Evolutionary conservation across 23 tunicate species (phyloP), one percentile per base, ranked within the genome.

Genomic region (Styela plicata): DNA sequence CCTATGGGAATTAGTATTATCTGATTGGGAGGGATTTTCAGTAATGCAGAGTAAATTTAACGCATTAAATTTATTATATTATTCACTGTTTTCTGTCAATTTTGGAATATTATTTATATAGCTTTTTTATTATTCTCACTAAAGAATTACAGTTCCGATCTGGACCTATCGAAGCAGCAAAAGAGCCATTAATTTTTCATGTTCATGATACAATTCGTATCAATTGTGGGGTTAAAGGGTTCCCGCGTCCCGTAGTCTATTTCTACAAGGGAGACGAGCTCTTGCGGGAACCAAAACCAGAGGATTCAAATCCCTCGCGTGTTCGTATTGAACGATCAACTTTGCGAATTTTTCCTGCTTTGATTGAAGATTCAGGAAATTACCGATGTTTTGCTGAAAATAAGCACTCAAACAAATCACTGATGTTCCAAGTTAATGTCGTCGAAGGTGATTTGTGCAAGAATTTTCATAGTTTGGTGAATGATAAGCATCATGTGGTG

Each of bases 361-460:
- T 36, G 17, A n/a, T 36, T 27, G 52, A 36, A 44, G 81, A 76
- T 44, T 36, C 81, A 0, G 81, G 81, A 44, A 25, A 7, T 7
- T 76, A 76, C 44, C 36, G 26, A 10, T 76, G 81, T 76, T 26
- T 76, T 0, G 68, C 81, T 44, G 66, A 33, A 21, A 76, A 76
- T 24, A 65, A 18, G 30, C 16, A 18, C 21, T 27, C 30, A 19
- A 67, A 67, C 31, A 67, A 16, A 25, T 67, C 71, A 18, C 71
- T 67, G 2, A 67, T 27, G 31, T 67, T 25, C 31, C 71, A 1
- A 27, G 71, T 67, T 27, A 29, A 67, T 1, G 71, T 67, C 21
- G 31, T 67, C 0, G 71, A 67, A 25, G 71, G 31, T 1, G 71
- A 67, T 67, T 25, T 27, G 19, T 25, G 16, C 23, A 22, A 67